Evolutionary conservation across 2,888 invertebrate genomes (phyloP).

Genomic region (Drosophila neonasuta): DNA sequence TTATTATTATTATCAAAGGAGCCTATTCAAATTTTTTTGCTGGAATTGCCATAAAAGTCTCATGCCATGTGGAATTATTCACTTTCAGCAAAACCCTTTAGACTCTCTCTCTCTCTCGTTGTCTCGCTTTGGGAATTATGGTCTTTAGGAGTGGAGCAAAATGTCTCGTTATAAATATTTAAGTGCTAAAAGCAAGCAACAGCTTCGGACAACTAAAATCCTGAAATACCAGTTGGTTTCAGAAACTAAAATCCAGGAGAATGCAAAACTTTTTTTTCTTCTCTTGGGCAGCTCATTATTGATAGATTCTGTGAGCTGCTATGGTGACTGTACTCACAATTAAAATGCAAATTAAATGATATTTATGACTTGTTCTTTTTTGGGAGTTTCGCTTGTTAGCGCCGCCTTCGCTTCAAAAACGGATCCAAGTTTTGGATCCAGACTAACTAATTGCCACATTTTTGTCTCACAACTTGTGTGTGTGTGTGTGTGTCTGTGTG

Average conservation of each 20-base stretch:
- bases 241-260: neutral
- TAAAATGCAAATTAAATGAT: constrained; percentile 26
- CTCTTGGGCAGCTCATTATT: constrained; percentile 44
- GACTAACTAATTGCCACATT: constrained; percentile 54
- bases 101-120: neutral
- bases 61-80: constrained; percentile 1
- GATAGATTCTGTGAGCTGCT: constrained; percentile 42
- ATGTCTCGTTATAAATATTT: constrained; percentile 31
- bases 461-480: constrained; percentile 36
- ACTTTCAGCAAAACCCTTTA: constrained; percentile 5
- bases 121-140: neutral
- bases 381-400: constrained; percentile 4
- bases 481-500: too few species aligned
- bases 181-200: constrained; percentile 24
- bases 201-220: constrained; percentile 13
- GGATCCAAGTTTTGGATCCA: constrained; percentile 1
- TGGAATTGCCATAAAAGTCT: neutral
- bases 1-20: constrained; percentile 8
- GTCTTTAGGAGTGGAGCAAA: constrained; percentile 2
- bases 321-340: constrained; percentile 38
- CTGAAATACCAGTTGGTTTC: neutral
- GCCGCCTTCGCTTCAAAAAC: neutral
- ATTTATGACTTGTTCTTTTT: constrained; percentile 10
- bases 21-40: neutral
- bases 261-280: neutral